phyloP scores from a whole-genome alignment of 2,113 vertebrate species.

The Oriolus oriolus region DNA sequence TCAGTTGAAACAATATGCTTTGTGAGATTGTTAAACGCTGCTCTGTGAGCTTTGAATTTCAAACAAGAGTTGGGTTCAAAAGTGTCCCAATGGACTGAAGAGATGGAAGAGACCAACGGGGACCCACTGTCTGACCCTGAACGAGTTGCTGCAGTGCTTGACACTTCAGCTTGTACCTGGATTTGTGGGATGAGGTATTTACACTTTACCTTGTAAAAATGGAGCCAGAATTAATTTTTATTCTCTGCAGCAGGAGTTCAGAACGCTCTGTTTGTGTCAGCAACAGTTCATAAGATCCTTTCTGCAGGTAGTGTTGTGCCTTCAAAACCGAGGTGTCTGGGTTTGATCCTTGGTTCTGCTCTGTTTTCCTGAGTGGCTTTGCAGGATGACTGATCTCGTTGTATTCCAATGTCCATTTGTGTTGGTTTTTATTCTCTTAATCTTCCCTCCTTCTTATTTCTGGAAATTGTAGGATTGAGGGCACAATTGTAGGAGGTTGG shows the following conservation, averaged over 20 bases:
- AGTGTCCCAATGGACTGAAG: not conserved
- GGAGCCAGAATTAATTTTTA: not conserved
- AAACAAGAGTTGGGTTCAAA: not conserved
- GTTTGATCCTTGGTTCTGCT: not conserved
- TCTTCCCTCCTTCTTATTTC: not conserved
- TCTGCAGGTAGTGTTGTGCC: rapidly evolving
- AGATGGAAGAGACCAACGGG: not conserved
- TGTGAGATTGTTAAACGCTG: not conserved
- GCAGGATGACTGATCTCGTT: not conserved
- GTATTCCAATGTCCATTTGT: rapidly evolving
- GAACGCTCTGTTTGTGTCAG: not conserved
- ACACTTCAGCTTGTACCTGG: rapidly evolving
- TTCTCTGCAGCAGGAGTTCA: not conserved
- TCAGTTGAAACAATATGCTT: not conserved
- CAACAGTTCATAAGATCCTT: rapidly evolving
- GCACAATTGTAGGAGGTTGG: not conserved
- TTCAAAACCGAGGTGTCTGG: not conserved
- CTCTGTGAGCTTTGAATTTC: not conserved
- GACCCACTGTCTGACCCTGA: not conserved
- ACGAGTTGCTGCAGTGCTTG: not conserved
- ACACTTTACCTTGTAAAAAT: not conserved
- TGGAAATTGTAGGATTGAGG: not conserved
- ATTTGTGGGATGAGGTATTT: not conserved
- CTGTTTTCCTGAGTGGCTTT: not conserved
- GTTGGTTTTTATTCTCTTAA: not conserved